Conservation (phyloP, 2,888 invertebrate species). For the Caenorhabditis wallacei region DNA sequence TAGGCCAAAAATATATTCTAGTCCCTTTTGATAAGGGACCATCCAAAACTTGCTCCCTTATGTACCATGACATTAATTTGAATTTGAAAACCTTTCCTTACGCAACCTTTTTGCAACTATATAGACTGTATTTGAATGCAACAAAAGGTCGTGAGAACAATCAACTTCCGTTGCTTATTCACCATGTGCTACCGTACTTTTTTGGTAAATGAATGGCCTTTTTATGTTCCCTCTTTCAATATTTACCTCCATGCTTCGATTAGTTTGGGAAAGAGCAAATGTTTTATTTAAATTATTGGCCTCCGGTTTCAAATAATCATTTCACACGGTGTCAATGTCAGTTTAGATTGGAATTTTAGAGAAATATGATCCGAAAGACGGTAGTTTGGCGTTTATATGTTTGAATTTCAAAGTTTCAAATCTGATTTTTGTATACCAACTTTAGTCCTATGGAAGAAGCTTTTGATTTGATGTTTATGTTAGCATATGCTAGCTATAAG, state of each 20-base stretch:
- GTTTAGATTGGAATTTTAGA: not conserved
- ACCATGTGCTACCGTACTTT: constrained; percentile 48
- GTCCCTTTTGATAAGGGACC: not conserved
- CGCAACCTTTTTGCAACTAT: constrained; percentile 17
- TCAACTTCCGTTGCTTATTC: constrained; percentile 36
- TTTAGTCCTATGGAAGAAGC: no score
- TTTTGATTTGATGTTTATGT: no score
- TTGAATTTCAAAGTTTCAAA: not conserved
- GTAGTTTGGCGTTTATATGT: not conserved
- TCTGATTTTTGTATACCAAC: not conserved
- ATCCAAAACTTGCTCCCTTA: not conserved
- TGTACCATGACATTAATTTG: constrained; percentile 14
- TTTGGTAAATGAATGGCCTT: constrained; percentile 40
- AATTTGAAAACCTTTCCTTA: not conserved
- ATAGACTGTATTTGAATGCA: constrained; percentile 15
- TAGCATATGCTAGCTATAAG: no score
- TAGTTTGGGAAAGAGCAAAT: constrained; percentile 8
- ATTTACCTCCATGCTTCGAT: constrained; percentile 21
- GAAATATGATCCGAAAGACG: not conserved
- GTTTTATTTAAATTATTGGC: constrained; percentile 7
- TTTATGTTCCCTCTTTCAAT: not conserved
- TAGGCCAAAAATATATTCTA: not conserved
- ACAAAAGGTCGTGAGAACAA: constrained; percentile 48
- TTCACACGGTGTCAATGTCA: constrained; percentile 43
- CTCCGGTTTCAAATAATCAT: not conserved